Conservation (phyloP, 2,888 invertebrate species). For the Camptogramma bilineatum region DNA sequence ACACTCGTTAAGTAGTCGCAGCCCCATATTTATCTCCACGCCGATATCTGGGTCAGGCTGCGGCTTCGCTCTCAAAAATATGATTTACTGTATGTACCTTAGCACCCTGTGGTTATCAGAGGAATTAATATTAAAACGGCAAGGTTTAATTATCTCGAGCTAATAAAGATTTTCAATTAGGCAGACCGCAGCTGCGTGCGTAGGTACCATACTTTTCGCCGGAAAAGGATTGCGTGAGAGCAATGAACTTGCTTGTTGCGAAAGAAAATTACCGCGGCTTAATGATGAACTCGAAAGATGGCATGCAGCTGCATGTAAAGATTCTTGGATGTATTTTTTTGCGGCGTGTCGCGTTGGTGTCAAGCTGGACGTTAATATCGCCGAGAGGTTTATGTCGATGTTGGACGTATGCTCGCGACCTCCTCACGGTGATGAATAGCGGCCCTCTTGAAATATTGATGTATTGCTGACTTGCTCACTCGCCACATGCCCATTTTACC, state of each 20-base stretch:
- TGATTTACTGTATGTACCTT: slow-evolving; percentile 58
- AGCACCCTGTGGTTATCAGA: slow-evolving; percentile 60
- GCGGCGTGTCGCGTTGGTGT: slow-evolving; percentile 45
- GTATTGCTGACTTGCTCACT: slow-evolving; percentile 46
- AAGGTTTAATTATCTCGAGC: slow-evolving; percentile 59
- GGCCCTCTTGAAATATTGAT: slow-evolving; percentile 52
- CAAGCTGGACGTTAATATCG: slow-evolving; percentile 43
- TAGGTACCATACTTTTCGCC: slow-evolving; percentile 48
- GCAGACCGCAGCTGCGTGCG: slow-evolving; percentile 51
- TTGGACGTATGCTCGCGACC: slow-evolving; percentile 41
- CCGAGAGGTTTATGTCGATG: slow-evolving; percentile 34
- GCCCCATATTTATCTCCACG: slow-evolving; percentile 55
- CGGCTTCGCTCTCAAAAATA: slow-evolving; percentile 54
- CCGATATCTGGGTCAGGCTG: slow-evolving; percentile 66
- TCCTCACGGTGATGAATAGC: slow-evolving; percentile 58
- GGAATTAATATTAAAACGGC: slow-evolving; percentile 55
- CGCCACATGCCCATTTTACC: slow-evolving; percentile 43
- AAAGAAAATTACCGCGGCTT: slow-evolving; percentile 47
- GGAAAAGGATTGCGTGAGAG: slow-evolving; percentile 49
- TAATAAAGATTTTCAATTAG: slow-evolving; percentile 66
- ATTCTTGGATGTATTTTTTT: slow-evolving; percentile 43
- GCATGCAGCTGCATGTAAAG: slow-evolving; percentile 42
- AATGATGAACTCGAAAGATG: slow-evolving; percentile 49
- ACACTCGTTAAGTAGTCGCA: slow-evolving; percentile 48
- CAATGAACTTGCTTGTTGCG: slow-evolving; percentile 56